Conservation (phyloP, 37 sponge, comb jelly and placozoan species). For the Spongilla lacustris region DNA sequence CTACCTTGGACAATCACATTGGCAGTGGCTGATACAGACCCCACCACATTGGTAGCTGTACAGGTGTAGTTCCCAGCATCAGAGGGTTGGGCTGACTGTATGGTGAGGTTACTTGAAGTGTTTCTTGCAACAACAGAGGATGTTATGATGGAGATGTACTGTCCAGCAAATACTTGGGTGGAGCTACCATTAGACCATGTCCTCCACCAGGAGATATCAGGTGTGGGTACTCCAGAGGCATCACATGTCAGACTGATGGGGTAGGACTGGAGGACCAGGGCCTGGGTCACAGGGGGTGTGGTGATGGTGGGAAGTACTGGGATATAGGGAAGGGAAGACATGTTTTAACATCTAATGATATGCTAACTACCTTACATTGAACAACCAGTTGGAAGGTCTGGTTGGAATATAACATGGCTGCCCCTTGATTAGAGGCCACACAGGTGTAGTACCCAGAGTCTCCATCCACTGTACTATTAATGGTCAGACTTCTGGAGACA, state of each 20-base stretch:
- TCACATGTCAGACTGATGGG: not conserved
- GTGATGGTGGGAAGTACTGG: no score
- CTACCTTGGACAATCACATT: slow-evolving; percentile 77
- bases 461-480: slow-evolving; percentile 13
- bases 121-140: slow-evolving; percentile 8
- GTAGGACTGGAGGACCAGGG: no score
- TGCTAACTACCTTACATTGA: slow-evolving; percentile 21
- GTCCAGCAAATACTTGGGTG: not conserved
- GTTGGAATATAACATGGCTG: not conserved
- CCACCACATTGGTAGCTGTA: slow-evolving; percentile 40
- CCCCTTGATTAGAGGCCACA: slow-evolving; percentile 16
- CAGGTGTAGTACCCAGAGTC: slow-evolving; percentile 55
- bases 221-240: slow-evolving; percentile 18
- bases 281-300: no score
- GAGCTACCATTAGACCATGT: no score
- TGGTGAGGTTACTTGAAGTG: slow-evolving; percentile 19
- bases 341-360: no score
- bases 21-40: slow-evolving; percentile 8
- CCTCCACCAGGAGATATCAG: slow-evolving; percentile 15
- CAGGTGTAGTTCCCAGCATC: slow-evolving; percentile 65
- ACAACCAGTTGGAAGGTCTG: slow-evolving; percentile 32
- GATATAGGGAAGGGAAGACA: no score
- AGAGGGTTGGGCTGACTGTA: not conserved
- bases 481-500: slow-evolving; percentile 44
- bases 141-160: not conserved